Percentiles rank a stretch among this genome's conserved stretches.
Conservation (phyloP, 1,140 invertebrate species). For the Neodiprion virginianus region DNA sequence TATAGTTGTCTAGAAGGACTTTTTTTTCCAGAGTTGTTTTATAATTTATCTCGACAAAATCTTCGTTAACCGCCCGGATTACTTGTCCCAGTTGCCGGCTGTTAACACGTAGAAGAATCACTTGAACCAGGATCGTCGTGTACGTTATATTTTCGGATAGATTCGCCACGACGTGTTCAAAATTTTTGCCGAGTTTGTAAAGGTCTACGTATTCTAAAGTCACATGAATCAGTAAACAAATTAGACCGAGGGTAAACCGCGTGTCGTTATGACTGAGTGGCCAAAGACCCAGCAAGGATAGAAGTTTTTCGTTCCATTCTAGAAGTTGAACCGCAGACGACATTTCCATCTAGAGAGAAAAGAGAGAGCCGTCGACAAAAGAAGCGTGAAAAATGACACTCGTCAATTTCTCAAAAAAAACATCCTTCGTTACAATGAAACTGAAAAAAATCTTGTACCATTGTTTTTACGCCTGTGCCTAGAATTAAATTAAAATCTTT, state of each 20-base stretch:
- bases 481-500: too few relatives aligned
- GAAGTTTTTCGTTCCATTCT: constrained; percentile 15
- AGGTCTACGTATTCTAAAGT: constrained; percentile 18
- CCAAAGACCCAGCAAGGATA: constrained; percentile 21
- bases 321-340: constrained; percentile 18
- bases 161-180: constrained; percentile 23
- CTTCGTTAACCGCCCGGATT: constrained; percentile 9
- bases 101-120: constrained; percentile 22
- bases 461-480: too few relatives aligned
- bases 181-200: constrained; percentile 19
- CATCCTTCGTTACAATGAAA: too few relatives aligned
- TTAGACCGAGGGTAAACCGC: constrained; percentile 15
- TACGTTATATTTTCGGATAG: constrained; percentile 18
- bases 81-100: constrained; percentile 4
- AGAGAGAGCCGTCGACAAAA: neutral
- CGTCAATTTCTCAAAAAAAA: too few relatives aligned
- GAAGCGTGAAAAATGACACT: too few relatives aligned
- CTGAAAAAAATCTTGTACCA: too few relatives aligned
- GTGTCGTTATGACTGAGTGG: constrained; percentile 17
- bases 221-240: constrained; percentile 16
- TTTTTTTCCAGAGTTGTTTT: constrained; percentile 15
- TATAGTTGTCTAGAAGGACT: constrained; percentile 28
- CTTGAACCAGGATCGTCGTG: constrained; percentile 22
- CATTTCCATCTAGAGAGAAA: constrained; percentile 12
- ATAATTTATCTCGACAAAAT: constrained; percentile 2